Evolutionary conservation across 2,888 invertebrate genomes (phyloP).

Genomic region (Siphlonurus alternatus): DNA sequence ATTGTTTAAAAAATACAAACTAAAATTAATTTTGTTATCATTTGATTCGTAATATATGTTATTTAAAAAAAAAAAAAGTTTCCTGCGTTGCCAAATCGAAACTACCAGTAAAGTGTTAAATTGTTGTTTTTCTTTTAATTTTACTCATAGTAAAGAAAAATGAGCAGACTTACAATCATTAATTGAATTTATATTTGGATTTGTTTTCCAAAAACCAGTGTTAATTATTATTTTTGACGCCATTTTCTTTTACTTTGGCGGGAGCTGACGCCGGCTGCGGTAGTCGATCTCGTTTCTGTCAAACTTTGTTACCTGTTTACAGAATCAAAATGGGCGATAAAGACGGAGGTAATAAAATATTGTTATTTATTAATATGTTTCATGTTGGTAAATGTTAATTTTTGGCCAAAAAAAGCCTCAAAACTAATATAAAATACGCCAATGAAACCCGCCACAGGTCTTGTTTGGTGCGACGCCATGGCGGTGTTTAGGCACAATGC

Average conservation of each 20-base stretch:
- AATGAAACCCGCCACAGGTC: not conserved
- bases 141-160: not conserved
- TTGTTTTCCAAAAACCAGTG: not conserved
- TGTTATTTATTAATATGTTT: not conserved
- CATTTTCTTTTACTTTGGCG: constrained; percentile 2
- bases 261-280: constrained; percentile 1
- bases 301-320: not conserved
- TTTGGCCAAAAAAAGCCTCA: too few relatives aligned
- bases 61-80: too few relatives aligned
- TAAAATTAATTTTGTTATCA: too few relatives aligned
- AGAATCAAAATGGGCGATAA: constrained; percentile 17
- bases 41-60: too few relatives aligned
- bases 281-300: not conserved
- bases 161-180: not conserved
- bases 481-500: not conserved
- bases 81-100: too few relatives aligned
- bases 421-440: too few relatives aligned
- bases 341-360: constrained; percentile 15
- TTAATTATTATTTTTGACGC: too few relatives aligned
- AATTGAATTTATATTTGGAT: not conserved
- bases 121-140: not conserved
- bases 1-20: too few relatives aligned
- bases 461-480: not conserved
- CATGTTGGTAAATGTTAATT: too few relatives aligned
- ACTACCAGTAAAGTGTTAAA: too few relatives aligned